Percentiles rank a stretch among this genome's conserved stretches.
These are phyloP conservation scores for Pterostichus madidus DNA, from an alignment of 2,888 invertebrate species.

Conservation along the genomic window DNA sequence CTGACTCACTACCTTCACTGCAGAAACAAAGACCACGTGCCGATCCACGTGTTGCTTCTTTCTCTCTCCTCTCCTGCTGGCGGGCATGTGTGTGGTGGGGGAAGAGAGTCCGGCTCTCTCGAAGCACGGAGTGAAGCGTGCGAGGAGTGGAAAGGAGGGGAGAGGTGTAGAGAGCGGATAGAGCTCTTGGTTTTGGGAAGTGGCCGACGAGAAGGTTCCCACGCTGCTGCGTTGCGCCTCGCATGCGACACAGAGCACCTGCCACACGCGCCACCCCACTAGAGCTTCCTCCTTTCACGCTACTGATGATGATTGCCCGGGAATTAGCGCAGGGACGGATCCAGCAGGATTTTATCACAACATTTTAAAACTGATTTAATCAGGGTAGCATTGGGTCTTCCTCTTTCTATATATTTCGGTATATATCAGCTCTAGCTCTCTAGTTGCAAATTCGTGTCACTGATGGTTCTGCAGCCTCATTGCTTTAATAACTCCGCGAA, in stretches of 20 bases:
- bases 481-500: too few species aligned
- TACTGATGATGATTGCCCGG: slow-evolving; percentile 62
- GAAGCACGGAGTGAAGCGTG: slow-evolving; percentile 16
- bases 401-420: too few species aligned
- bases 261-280: slow-evolving; percentile 61
- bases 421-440: too few species aligned
- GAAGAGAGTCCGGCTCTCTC: not conserved
- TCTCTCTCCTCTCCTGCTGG: not conserved
- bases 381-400: too few species aligned
- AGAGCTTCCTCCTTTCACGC: slow-evolving; percentile 64
- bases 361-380: too few species aligned
- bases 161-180: slow-evolving; percentile 68
- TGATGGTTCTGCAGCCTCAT: too few species aligned
- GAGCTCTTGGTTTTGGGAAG: slow-evolving; percentile 79
- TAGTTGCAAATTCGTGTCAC: too few species aligned
- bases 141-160: not conserved
- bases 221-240: slow-evolving; percentile 73
- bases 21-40: slow-evolving; percentile 27
- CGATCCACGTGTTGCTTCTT: slow-evolving; percentile 16
- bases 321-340: slow-evolving; percentile 50
- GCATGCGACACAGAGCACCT: slow-evolving; percentile 63
- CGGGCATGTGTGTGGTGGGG: not conserved
- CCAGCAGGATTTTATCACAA: not conserved
- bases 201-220: slow-evolving; percentile 79
- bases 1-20: not conserved